Base-by-base conservation (phyloP, 1,140 invertebrate species). In the Batillaria attramentaria region DNA sequence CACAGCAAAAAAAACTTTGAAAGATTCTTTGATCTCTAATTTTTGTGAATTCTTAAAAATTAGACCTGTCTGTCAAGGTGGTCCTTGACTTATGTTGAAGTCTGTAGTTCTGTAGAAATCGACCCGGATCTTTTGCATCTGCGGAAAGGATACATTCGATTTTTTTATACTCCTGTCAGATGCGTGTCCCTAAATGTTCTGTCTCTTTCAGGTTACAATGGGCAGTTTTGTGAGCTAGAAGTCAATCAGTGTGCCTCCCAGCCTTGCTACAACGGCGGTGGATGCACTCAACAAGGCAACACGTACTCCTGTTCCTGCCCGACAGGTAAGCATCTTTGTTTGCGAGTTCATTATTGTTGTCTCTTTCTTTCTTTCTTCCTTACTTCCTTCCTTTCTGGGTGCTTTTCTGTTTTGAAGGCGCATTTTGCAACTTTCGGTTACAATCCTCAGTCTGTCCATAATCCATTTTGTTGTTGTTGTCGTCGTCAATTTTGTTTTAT, bases 171-270 rank as follows among this genome's bases (percentile, higher is more conserved):
- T n/a, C n/a, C n/a, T n/a, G n/a, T n/a, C n/a, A n/a, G n/a, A n/a
- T n/a, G n/a, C n/a, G n/a, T n/a, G n/a, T n/a, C n/a, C n/a, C n/a
- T n/a, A n/a, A n/a, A n/a, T n/a, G n/a, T n/a, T n/a, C n/a, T n/a
- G n/a, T 2, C 24, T 75, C 0, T 75, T 75, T 33, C 66, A 78
- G 77, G 77, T 20, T 78, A 54, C 37, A 57, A 70, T 33, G 77
- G 77, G 3, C 41, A 54, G 33, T 42, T 31, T 31, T 78, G 77
- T 60, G 77, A 78, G 18, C 24, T 46, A 28, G 43, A 20, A n/a
- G 66, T 78, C 2, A 54, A 57, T 24, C 77, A 41, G 24, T 78
- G 77, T 28, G 41, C 28, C 24, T 78, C 77, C 43, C 70, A 37
- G 28, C 77, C 77, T 2, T 78, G 77, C 37, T 70, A 60, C 28